Evolutionary conservation across 2,888 invertebrate species (phyloP).

Genomic region (Boloria euphrosyne): DNA sequence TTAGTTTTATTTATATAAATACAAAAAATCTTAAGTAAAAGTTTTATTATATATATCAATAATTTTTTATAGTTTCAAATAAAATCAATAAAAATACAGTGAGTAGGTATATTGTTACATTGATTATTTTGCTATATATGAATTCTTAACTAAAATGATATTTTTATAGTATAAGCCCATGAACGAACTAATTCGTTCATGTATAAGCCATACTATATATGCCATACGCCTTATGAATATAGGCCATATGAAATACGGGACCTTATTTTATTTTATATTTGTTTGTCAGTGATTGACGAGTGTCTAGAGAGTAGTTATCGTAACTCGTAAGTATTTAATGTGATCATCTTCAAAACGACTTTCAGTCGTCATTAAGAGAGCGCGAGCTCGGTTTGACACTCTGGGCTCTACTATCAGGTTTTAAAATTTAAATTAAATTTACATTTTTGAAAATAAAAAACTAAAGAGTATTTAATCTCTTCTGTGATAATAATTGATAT

Average conservation of each 20-base stretch:
- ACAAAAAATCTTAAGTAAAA: too few relatives aligned
- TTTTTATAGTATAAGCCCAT: too few relatives aligned
- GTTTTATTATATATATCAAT: too few relatives aligned
- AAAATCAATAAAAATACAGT: too few relatives aligned
- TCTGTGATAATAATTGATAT: slow-evolving; percentile 62
- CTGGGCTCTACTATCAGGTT: slow-evolving; percentile 15
- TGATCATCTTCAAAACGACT: slow-evolving; percentile 50
- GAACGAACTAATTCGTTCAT: too few relatives aligned
- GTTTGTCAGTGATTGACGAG: slow-evolving; percentile 39
- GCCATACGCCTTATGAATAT: too few relatives aligned
- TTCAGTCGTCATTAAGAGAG: slow-evolving; percentile 70
- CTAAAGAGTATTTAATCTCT: slow-evolving; percentile 29
- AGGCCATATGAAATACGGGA: slow-evolving; percentile 11
- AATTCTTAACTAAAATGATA: too few relatives aligned
- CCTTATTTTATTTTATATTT: slow-evolving; percentile 29
- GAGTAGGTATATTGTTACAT: too few relatives aligned
- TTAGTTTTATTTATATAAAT: too few relatives aligned
- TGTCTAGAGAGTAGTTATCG: slow-evolving; percentile 40
- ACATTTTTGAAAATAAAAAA: slow-evolving; percentile 26
- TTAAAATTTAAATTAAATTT: slow-evolving; percentile 40
- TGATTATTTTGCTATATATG: too few relatives aligned
- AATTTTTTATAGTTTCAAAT: too few relatives aligned
- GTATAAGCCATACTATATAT: too few relatives aligned
- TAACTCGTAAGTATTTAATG: slow-evolving; percentile 49
- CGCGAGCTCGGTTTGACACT: slow-evolving; percentile 51